Evolutionary conservation across 1,140 invertebrate species (phyloP).

Genomic region (Drosophila melanica): DNA sequence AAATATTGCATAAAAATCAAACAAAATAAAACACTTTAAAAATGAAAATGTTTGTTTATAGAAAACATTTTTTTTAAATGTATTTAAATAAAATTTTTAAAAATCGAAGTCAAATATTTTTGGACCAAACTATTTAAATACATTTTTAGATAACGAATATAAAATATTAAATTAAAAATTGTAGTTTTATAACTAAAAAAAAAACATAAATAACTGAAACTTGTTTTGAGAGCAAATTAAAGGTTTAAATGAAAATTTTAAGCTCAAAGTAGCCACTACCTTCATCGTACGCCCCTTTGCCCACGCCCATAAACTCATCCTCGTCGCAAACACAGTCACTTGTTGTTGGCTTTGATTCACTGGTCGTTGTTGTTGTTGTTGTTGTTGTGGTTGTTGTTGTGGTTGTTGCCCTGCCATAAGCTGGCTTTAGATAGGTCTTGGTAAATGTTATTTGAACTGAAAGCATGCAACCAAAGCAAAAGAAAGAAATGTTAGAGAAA

Average conservation of each 20-base stretch:
- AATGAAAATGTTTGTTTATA: constrained; percentile 22
- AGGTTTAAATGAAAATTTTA: constrained; percentile 28
- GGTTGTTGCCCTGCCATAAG: constrained; percentile 30
- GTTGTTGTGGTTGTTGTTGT: constrained; percentile 7
- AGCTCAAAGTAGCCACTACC: constrained; percentile 64
- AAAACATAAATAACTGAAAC: neutral
- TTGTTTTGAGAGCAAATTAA: constrained; percentile 17
- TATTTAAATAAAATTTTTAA: too few species aligned
- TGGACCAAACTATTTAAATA: too few species aligned
- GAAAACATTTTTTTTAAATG: too few species aligned
- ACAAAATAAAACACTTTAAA: constrained; percentile 1
- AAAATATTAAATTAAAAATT: too few species aligned
- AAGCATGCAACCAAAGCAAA: constrained; percentile 58
- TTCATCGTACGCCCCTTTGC: constrained; percentile 58
- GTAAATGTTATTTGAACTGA: constrained; percentile 77
- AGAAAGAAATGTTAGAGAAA: constrained; percentile 32
- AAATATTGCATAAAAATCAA: neutral
- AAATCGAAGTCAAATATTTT: neutral
- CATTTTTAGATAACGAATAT: too few species aligned
- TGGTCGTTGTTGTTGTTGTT: constrained; percentile 15
- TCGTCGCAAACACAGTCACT: constrained; percentile 72
- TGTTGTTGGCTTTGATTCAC: constrained; percentile 32
- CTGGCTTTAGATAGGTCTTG: constrained; percentile 57
- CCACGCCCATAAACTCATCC: constrained; percentile 62
- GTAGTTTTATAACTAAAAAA: too few species aligned